Evolutionary conservation across 2,113 vertebrate genomes (phyloP), one percentile per base, ranked within the genome.

Genomic region (Thalassarche chlororhynchos): DNA sequence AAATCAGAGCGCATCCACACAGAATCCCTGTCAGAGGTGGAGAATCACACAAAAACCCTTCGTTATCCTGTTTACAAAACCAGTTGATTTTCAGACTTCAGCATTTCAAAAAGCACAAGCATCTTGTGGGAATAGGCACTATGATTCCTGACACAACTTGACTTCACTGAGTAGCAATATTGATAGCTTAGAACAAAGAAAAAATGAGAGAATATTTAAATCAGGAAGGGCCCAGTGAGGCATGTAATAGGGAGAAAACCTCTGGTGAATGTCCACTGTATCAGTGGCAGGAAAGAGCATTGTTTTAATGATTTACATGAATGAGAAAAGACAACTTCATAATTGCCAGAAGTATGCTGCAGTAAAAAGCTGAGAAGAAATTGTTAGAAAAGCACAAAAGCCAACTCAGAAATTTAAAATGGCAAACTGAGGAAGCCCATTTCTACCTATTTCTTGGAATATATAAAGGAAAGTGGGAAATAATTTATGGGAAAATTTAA

Each of bases 241-340:
- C 96, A 90, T 98, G 95, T 97, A 98, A 98, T 97, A 98, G 94
- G 92, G 90, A 97, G 90, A 91, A 97, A 98, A 97, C n/a, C 90
- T 94, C 95, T 94, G 62, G 75, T 85, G 92, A 92, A 69, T 92
- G 79, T 90, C 93, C 96, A 91, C 68, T 94, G 88, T 85, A 70
- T 51, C 69, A 89, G 87, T 87, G 83, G 54, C 87, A 96, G 95
- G 42, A 97, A 98, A 97, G 84, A 90, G 68, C 86, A 94, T 26
- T 90, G 80, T 54, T 97, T 96, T 96, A 98, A 97, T 78, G 60
- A 77, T 82, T 97, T 96, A 92, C 57, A 90, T 74, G 91, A 97
- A 97, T 94, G 81, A 97, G 76, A 94, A 95, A 96, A 97, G 96
- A 97, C 81, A 97, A 92, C 36, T 88, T 95, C 40, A 65, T 96